Evolutionary conservation across 2,113 vertebrate genomes (phyloP).

Genomic region (Eidolon helvum): DNA sequence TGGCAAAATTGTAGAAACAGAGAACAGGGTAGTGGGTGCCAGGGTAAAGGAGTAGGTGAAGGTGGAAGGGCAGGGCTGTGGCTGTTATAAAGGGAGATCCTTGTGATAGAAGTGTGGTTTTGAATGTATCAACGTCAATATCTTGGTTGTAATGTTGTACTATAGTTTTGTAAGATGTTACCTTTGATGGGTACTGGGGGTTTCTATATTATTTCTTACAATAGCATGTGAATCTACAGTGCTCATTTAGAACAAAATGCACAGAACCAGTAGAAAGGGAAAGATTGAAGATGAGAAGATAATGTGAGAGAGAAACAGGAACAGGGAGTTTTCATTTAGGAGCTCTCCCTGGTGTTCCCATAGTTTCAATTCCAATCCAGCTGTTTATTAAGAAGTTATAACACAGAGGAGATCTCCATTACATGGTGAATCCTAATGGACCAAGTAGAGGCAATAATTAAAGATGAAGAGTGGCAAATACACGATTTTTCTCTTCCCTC

Average conservation of each 20-base stretch:
- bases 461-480: background rate
- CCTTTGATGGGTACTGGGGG: background rate
- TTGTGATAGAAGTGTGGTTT: background rate
- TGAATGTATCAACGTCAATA: background rate
- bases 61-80: background rate
- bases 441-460: background rate
- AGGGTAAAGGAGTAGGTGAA: background rate
- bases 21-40: background rate
- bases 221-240: background rate
- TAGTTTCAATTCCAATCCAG: conserved; percentile 26
- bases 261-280: background rate
- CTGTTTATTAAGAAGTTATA: background rate
- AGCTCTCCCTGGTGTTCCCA: background rate
- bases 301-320: background rate
- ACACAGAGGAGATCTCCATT: background rate
- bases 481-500: background rate
- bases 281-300: background rate
- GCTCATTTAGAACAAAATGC: background rate
- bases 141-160: background rate
- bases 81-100: background rate
- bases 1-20: background rate
- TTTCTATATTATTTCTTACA: conserved; percentile 29
- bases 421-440: background rate
- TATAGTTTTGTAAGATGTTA: background rate
- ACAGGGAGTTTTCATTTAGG: background rate